Base-by-base conservation (phyloP, 2,888 invertebrate species). In the Leistus spinibarbis region DNA sequence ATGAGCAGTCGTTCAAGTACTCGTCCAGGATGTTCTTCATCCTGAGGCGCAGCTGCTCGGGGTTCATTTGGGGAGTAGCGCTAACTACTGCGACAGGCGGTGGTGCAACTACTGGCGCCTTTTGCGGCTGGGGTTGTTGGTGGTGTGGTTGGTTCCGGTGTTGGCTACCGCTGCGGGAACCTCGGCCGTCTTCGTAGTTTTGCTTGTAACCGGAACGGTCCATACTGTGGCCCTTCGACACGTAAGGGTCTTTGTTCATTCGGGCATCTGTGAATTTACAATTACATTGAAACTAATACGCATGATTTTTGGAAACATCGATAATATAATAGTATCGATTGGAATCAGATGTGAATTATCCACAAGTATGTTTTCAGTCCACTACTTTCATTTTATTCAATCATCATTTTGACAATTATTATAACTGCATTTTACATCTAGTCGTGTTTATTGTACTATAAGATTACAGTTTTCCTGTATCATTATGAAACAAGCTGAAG, bases 121-220 rank as follows among this genome's bases (percentile, higher is more conserved):
- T 22, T 80, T 79, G 19, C 81, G 76, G 77, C 76, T 80, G 65
- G 73, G 76, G 40, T 62, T 68, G 76, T 63, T 68, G 76, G 22
- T 74, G 76, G 16, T 76, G 76, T 57, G 79, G 78, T 56, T 76
- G 79, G 76, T 13, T 78, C 70, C 13, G 79, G 24, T 79, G 79
- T 81, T 87, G 78, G 87, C 87, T 27, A 86, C 90, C 88, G 54
- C 90, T 89, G 77, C 90, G 86, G 5, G 89, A 88, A 78, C 86
- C 85, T 63, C 88, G 85, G 69, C 86, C 86, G 79, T 88, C 88
- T 85, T 76, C 72, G 5, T 76, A 60, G 13, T 73, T 75, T 54
- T 80, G 80, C 60, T 80, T 80, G 62, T 79, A 79, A 54, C 65
- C 76, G 66, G 78, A 80, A 54, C 84, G 79, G 76, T 86, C 86